phyloP scores from a whole-genome alignment of 2,113 vertebrate genomes.

The Otocyon megalotis region DNA sequence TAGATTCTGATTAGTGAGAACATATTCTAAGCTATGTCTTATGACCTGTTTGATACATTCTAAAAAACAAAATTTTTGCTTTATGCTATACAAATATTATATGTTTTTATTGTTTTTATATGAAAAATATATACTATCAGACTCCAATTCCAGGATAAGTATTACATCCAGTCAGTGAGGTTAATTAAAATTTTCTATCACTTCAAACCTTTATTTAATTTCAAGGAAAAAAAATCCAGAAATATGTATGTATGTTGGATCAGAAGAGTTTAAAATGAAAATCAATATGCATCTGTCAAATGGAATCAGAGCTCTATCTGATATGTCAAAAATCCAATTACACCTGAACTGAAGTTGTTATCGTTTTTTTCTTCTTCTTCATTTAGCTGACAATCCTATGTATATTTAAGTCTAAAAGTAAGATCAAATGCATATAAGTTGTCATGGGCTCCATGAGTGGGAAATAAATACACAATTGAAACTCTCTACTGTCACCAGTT shows the following conservation, averaged over 20 bases:
- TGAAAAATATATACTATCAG: background rate
- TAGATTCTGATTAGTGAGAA: constrained; percentile 25
- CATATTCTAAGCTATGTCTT: background rate
- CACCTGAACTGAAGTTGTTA: constrained; percentile 32
- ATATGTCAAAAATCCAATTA: constrained; percentile 73
- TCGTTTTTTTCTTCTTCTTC: background rate
- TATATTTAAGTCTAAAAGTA: constrained; percentile 55
- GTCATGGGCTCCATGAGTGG: background rate
- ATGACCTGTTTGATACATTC: background rate
- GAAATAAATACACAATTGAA: constrained; percentile 59
- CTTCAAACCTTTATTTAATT: constrained; percentile 8
- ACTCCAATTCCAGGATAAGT: background rate
- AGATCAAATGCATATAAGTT: constrained; percentile 60
- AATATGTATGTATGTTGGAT: background rate
- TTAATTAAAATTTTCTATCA: constrained; percentile 54
- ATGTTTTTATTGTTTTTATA: background rate
- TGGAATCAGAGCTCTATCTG: constrained; percentile 34
- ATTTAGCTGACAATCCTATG: constrained; percentile 5
- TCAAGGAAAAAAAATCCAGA: constrained; percentile 44
- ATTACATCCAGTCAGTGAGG: background rate
- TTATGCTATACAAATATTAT: constrained; percentile 40
- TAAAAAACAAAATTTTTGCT: background rate
- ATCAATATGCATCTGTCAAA: constrained; percentile 57
- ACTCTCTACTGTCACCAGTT: constrained; percentile 34
- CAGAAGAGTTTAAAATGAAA: constrained; percentile 65